Percentiles rank a stretch among this genome's conserved stretches.
Evolutionary conservation across 2,113 vertebrate species (phyloP).

Genomic region (Pollimyrus isidori): DNA sequence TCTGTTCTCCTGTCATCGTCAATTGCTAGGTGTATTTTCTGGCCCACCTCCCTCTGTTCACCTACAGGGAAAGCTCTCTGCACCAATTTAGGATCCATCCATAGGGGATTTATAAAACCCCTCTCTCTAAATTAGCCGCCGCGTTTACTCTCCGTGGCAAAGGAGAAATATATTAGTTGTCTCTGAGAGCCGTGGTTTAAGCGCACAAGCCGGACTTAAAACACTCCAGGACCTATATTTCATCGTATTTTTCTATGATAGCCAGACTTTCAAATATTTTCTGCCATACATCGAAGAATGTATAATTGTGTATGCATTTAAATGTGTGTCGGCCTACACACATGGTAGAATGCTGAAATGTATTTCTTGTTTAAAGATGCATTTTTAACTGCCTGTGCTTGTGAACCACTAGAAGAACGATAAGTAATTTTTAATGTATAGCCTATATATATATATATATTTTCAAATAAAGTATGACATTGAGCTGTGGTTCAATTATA

Average conservation of each 20-base stretch:
- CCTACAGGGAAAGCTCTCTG: conserved; percentile 57
- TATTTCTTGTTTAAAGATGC: neutral
- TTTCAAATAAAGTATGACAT: neutral
- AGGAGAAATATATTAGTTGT: neutral
- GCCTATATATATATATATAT: neutral
- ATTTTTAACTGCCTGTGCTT: neutral
- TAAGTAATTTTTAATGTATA: neutral
- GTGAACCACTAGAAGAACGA: neutral
- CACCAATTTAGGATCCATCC: conserved; percentile 57
- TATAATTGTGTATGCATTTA: neutral
- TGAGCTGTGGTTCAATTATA: neutral
- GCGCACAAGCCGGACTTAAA: neutral
- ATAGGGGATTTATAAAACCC: conserved; percentile 66
- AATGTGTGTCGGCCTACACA: neutral
- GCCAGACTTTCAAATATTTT: neutral
- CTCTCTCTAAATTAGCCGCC: conserved; percentile 34
- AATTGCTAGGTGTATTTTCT: conserved; percentile 59
- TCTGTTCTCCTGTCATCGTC: conserved; percentile 41
- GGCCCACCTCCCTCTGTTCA: conserved; percentile 59
- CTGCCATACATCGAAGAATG: neutral
- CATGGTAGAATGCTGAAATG: neutral
- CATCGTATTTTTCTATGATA: neutral
- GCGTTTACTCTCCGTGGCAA: neutral
- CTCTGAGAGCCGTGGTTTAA: neutral
- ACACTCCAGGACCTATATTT: neutral